Evolutionary conservation across 2,888 invertebrate species (phyloP), one percentile per base, ranked within the genome.

Genomic region (Patella depressa): DNA sequence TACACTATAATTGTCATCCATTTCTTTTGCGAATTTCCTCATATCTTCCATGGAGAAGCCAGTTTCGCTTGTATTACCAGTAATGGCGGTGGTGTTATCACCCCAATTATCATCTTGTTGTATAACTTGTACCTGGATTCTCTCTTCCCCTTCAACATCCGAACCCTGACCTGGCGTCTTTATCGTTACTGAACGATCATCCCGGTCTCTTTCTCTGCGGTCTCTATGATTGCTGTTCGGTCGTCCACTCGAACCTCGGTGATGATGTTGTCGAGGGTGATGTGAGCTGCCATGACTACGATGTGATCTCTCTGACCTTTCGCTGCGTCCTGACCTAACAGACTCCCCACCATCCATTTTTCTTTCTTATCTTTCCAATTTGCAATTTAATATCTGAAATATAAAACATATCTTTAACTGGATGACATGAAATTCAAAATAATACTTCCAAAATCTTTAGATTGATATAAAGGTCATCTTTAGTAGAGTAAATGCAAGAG

Each of bases 21-120:
- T 85, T 71, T 89, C 92, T 79, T 88, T 90, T 29, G 87, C 90
- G 78, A 89, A 87, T 78, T 89, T 90, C 71, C 88, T 86, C 84
- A 93, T 87, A 91, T 97, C 97, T 91, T 98, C 97, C 91, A 97
- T 95, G 0, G 97, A 98, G 85, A 96, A 96, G 4, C 97, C 98
- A 86, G 97, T 97, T 90, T 98, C 98, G 0, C 97, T 98, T 1
- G 98, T 98, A 89, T 98, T 98, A 14, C 98, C 98, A 0, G 98
- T 98, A 55, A 98, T 95, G 0, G 98, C 98, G 0, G 98, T 98
- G 0, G 98, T 98, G 88, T 97, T 98, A 92, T 98, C 98, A n/a
- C 97, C 98, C 98, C 98, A 98, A 91, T 98, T 98, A 89, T 98
- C 98, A 92, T 98, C 98, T 93, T 98, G 96, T 5, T 97, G 97